Percentiles rank a stretch among this genome's conserved stretches.
Conservation (phyloP, 2,113 vertebrate species). For the Rhinoptilus africanus region DNA sequence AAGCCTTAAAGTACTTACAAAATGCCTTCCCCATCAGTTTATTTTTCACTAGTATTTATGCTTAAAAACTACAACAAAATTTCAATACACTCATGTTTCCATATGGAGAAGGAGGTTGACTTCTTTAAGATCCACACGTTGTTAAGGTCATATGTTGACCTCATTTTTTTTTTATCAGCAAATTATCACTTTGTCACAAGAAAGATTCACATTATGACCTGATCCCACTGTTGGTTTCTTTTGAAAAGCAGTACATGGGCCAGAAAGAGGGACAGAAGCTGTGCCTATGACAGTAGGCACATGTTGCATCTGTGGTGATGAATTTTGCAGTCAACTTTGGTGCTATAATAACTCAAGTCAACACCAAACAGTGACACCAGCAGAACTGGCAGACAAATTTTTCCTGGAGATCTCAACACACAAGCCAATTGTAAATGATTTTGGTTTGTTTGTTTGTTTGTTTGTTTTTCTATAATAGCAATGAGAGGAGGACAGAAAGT, state of each 20-base stretch:
- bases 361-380: neutral
- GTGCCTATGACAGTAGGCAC: neutral
- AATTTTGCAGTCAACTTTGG: neutral
- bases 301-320: accelerated
- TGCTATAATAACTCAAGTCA: neutral
- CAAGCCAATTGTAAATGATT: neutral
- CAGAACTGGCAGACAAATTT: neutral
- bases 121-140: neutral
- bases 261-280: neutral
- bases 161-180: neutral
- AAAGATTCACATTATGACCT: neutral
- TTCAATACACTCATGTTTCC: neutral
- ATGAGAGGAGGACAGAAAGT: neutral
- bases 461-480: neutral
- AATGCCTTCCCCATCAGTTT: neutral
- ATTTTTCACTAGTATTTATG: neutral
- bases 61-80: neutral
- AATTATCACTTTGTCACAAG: neutral
- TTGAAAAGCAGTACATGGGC: neutral
- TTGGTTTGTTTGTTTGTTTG: too few relatives aligned
- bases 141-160: neutral
- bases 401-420: neutral
- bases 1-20: neutral
- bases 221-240: neutral
- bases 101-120: neutral